These are phyloP conservation scores for Microctonus brassicae DNA, from an alignment of 2,888 invertebrate species.

Conservation along the genomic window DNA sequence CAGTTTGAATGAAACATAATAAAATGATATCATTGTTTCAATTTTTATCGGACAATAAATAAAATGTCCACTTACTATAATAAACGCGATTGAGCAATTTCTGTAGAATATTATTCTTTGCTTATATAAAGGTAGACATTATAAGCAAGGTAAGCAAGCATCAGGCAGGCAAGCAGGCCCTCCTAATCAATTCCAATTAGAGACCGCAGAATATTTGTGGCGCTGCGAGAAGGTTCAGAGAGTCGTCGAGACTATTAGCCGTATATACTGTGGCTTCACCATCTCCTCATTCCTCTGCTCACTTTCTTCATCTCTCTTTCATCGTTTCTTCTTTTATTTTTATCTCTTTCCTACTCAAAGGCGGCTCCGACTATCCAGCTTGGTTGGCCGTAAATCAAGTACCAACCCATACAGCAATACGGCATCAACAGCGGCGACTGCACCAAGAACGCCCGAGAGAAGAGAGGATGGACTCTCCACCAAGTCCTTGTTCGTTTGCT, in stretches of 20 bases:
- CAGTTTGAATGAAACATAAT: not conserved
- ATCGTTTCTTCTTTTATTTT: conserved; percentile 7
- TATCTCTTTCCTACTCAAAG: not conserved
- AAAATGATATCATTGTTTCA: not conserved
- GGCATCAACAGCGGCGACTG: conserved; percentile 44
- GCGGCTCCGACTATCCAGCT: conserved; percentile 21
- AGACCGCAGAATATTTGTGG: conserved; percentile 66
- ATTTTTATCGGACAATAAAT: not conserved
- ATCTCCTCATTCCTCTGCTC: not conserved
- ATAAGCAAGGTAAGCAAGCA: not conserved
- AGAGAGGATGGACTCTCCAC: conserved; percentile 19
- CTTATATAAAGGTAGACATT: not conserved
- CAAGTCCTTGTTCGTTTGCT: conserved; percentile 22
- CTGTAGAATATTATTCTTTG: not conserved
- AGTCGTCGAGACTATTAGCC: conserved; percentile 65
- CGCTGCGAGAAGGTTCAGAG: conserved; percentile 58
- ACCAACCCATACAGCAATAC: conserved; percentile 55
- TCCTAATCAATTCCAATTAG: conserved; percentile 70
- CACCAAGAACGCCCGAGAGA: conserved; percentile 7
- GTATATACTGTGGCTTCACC: conserved; percentile 45
- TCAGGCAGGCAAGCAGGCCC: conserved; percentile 34
- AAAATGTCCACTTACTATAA: not conserved
- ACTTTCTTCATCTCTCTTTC: conserved; percentile 11
- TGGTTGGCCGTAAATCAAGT: conserved; percentile 66
- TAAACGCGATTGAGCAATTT: not conserved